Percentiles rank a stretch among this genome's conserved stretches.
Evolutionary conservation across 2,888 invertebrate genomes (phyloP).

Genomic region (Zootermopsis nevadensis): DNA sequence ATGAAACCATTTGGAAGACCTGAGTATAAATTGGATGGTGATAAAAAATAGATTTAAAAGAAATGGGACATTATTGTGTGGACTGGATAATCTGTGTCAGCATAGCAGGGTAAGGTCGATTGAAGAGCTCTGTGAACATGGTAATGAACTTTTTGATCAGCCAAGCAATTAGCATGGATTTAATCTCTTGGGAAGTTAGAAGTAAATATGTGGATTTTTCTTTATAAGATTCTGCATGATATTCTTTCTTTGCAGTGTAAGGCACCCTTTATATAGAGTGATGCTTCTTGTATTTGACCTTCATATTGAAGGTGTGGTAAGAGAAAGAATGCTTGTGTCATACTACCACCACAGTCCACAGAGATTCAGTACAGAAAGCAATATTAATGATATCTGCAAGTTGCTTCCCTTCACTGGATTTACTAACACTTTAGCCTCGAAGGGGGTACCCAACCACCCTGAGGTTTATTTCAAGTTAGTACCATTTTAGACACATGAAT

Average conservation of each 20-base stretch:
- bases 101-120: too few species aligned
- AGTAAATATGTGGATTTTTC: too few species aligned
- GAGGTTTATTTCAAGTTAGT: constrained; percentile 89
- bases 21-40: too few species aligned
- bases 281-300: constrained; percentile 91
- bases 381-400: constrained; percentile 96
- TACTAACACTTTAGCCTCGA: constrained; percentile 67
- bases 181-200: too few species aligned
- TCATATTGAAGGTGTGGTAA: constrained; percentile 85
- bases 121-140: too few species aligned
- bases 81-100: too few species aligned
- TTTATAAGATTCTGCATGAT: background rate
- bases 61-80: too few species aligned
- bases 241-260: constrained; percentile 79
- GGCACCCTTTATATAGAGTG: constrained; percentile 89
- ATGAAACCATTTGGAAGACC: too few species aligned
- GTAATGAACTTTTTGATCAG: too few species aligned
- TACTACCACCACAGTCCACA: constrained; percentile 93
- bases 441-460: constrained; percentile 86
- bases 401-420: constrained; percentile 90
- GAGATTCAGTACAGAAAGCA: constrained; percentile 72
- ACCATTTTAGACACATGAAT: background rate
- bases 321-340: constrained; percentile 93
- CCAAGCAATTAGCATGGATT: too few species aligned
- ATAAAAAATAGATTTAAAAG: too few species aligned